phyloP scores from a whole-genome alignment of 2,888 invertebrate genomes.

The Adelognathus sp. region DNA sequence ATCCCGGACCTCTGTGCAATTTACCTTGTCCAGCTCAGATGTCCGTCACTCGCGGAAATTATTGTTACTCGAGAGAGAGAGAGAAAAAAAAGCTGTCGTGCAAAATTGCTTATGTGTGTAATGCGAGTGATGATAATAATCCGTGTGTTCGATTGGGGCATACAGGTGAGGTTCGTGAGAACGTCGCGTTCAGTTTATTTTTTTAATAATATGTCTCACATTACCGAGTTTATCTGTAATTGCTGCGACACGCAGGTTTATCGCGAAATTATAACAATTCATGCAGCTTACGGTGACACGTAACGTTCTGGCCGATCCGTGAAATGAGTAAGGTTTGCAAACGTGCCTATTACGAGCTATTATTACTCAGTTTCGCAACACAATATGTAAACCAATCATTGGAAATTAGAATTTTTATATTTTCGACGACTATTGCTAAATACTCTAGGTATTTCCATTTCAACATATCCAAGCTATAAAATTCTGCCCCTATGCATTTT shows the following conservation, averaged over 20 bases:
- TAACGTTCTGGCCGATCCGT: background rate
- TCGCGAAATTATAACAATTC: conserved; percentile 25
- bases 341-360: background rate
- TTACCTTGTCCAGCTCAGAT: background rate
- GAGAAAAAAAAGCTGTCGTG: background rate
- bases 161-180: background rate
- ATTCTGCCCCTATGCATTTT: too few relatives aligned
- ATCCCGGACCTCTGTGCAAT: background rate
- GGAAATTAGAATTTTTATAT: too few relatives aligned
- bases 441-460: too few relatives aligned
- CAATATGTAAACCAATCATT: too few relatives aligned
- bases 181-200: background rate
- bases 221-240: background rate
- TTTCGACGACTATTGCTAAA: too few relatives aligned
- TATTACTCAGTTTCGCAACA: background rate
- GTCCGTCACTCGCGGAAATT: background rate
- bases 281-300: background rate
- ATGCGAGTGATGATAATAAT: background rate
- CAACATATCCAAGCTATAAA: too few relatives aligned
- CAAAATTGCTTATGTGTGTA: conserved; percentile 2
- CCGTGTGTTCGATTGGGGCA: background rate
- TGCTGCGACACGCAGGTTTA: background rate
- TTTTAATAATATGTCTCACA: background rate
- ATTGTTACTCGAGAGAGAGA: background rate
- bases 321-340: background rate